Conservation (phyloP, 2,797 vertebrate species). For the Novumbra hubbsi region DNA sequence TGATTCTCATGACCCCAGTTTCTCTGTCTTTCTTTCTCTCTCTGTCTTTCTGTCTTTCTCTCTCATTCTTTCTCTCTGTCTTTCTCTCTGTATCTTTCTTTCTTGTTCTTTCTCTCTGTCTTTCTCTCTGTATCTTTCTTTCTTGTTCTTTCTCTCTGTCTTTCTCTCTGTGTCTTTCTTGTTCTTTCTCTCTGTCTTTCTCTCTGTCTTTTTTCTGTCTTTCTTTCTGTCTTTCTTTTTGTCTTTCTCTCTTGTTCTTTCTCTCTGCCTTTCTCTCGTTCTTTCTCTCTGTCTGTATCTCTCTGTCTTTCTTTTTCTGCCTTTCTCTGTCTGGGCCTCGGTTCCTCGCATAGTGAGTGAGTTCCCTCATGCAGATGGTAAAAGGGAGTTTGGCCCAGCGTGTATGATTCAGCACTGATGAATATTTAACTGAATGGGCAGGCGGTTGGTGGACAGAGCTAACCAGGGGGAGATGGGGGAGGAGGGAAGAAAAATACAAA, state of each 20-base stretch:
- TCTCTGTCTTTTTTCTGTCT: not conserved
- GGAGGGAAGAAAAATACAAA: slow-evolving; percentile 6
- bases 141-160: not conserved
- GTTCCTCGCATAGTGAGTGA: slow-evolving; percentile 19
- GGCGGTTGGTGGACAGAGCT: slow-evolving; percentile 2
- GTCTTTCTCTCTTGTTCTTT: not conserved
- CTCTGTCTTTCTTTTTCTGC: not conserved
- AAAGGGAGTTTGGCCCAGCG: slow-evolving; percentile 34
- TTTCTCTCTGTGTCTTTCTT: too few species aligned
- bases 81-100: too few species aligned
- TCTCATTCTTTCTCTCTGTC: not conserved
- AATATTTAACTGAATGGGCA: slow-evolving; percentile 61
- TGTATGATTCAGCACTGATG: slow-evolving; percentile 69
- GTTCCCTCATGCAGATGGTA: slow-evolving; percentile 16
- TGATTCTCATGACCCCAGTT: not conserved
- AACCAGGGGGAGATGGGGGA: not conserved
- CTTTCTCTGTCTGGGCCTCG: slow-evolving; percentile 34
- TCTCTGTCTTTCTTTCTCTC: not conserved
- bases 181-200: not conserved
- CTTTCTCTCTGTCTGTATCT: too few species aligned
- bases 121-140: too few species aligned
- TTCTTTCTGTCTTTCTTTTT: too few species aligned
- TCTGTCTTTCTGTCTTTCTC: not conserved
- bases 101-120: not conserved
- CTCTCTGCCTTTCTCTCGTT: too few species aligned